Base-by-base conservation (phyloP, 2,113 vertebrate genomes). In the Steatornis caripensis region DNA sequence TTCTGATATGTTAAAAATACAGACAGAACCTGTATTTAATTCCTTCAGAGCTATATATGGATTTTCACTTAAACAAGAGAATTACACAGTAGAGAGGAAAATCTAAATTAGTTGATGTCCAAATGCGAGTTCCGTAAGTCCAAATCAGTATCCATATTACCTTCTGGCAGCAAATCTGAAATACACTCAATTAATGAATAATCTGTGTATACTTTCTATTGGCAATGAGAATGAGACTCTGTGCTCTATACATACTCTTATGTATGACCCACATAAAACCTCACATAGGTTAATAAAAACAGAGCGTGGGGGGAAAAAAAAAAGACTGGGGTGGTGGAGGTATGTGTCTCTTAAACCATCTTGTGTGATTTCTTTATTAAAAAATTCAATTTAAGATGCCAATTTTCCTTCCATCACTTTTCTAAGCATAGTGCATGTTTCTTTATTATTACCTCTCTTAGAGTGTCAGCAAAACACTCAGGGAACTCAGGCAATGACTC, bases 231-330 rank as follows among this genome's bases (percentile, higher is more conserved):
- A 37, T 22, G 20, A 90, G 46, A 43, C n/a, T 8, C 6, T 80
- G 21, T 54, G 20, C 78, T 80, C 68, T 68, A 12, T 9, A 76
- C 32, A 41, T 18, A n/a, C 11, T 51, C 34, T 55, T 36, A 43
- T 5, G 23, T 7, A 69, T 76, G 61, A 34, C 10, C 51, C 61
- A 32, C 17, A 43, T 7, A 62, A 9, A 68, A 54, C 18, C 27
- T 71, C 41, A 62, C 29, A 36, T 2, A 12, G 2, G 16, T 32
- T 83, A 55, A 26, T 53, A 43, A 51, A 74, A 84, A 66, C 1
- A 12, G 7, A n/a, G 10, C 8, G 4, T 30, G 17, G 5, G 8
- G 9, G 1, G 8, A 11, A 16, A 15, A 15, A 11, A 16, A 15
- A 15, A 41, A 51, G 43, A n/a, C 54, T 10, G 7, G 19, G 43